A percentile compares a stretch with the other conserved stretches of the same genome.
Conservation (phyloP, 2,888 invertebrate species). For the Aphodius granarius region DNA sequence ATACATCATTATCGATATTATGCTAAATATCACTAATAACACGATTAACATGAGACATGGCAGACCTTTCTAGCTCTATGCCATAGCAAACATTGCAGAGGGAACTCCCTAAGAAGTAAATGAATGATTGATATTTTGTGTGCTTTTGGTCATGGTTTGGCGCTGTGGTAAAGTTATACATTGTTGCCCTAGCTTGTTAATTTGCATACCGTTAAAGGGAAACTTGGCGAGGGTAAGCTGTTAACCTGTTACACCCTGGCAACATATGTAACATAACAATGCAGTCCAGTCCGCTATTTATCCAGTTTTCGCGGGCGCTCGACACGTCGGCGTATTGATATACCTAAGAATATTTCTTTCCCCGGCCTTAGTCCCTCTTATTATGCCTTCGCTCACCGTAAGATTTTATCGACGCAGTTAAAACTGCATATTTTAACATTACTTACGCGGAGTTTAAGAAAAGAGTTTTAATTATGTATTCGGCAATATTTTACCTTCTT, state of each 20-base stretch:
- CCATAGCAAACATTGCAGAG: too few species aligned
- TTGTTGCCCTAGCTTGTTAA: not conserved
- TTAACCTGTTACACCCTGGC: not conserved
- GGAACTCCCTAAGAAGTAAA: not conserved
- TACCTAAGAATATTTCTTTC: too few species aligned
- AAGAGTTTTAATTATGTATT: slow-evolving; percentile 15
- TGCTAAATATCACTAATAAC: too few species aligned
- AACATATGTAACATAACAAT: not conserved
- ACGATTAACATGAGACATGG: too few species aligned
- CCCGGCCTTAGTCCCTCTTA: not conserved
- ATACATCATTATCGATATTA: too few species aligned
- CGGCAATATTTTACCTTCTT: slow-evolving; percentile 11
- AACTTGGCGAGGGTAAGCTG: not conserved
- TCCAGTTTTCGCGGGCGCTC: not conserved
- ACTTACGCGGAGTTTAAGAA: slow-evolving; percentile 8
- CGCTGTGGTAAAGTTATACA: not conserved
- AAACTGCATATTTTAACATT: slow-evolving; percentile 11
- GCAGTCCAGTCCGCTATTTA: not conserved
- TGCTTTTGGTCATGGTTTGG: not conserved
- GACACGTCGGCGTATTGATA: not conserved
- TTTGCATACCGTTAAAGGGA: not conserved
- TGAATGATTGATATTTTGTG: not conserved
- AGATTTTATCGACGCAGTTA: slow-evolving; percentile 2
- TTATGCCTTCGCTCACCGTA: not conserved
- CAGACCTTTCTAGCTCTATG: too few species aligned